These are phyloP conservation scores for Pelagia noctiluca DNA, from an alignment of 30 jellyfish, hydroid and myxozoan genomes.

Conservation along the genomic window DNA sequence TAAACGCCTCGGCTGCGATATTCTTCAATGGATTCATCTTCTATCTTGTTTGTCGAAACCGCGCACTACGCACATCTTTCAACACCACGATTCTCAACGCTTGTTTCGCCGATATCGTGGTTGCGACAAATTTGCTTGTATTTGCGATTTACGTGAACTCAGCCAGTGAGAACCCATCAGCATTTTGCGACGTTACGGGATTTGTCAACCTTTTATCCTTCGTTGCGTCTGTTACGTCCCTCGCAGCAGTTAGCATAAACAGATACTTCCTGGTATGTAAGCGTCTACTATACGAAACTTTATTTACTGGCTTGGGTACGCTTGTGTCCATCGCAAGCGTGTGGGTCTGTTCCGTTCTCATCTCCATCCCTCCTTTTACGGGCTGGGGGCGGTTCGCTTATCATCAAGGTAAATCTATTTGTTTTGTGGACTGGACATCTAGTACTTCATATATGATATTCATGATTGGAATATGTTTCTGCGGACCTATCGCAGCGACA, in stretches of 20 bases:
- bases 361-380: conserved; percentile 64
- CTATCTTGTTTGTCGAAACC: conserved; percentile 39
- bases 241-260: conserved; percentile 73
- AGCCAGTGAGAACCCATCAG: background rate
- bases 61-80: conserved; percentile 63
- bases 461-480: conserved; percentile 71
- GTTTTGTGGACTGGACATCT: conserved; percentile 74
- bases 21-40: conserved; percentile 28
- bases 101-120: conserved; percentile 65
- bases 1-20: conserved; percentile 36
- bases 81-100: conserved; percentile 63
- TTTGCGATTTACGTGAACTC: background rate
- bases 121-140: conserved; percentile 49
- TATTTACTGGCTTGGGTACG: conserved; percentile 47
- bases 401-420: conserved; percentile 51
- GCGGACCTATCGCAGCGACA: conserved; percentile 82
- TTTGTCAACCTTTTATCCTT: conserved; percentile 64
- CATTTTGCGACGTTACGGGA: conserved; percentile 65
- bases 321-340: conserved; percentile 24
- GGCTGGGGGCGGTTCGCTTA: conserved; percentile 75
- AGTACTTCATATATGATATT: conserved; percentile 65
- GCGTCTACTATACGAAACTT: conserved; percentile 23
- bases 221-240: conserved; percentile 76
- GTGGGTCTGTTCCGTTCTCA: conserved; percentile 51
- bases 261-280: conserved; percentile 64